These are phyloP conservation scores for Laterallus jamaicensis DNA, from an alignment of 2,113 vertebrate species.

Conservation along the genomic window DNA sequence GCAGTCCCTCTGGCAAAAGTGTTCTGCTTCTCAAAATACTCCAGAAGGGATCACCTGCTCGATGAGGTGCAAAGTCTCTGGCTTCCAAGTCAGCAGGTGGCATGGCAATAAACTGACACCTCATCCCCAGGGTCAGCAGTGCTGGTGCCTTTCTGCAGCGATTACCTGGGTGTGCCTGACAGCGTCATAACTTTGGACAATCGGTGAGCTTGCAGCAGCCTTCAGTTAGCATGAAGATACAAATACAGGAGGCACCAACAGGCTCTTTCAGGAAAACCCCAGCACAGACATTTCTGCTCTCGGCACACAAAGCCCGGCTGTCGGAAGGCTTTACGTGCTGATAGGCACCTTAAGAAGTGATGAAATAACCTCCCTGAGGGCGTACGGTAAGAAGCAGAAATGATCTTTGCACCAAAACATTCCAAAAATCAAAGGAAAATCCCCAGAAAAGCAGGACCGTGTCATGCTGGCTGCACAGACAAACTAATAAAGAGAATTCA, in stretches of 20 bases:
- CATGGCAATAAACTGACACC: background rate
- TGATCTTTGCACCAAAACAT: background rate
- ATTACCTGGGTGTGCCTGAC: background rate
- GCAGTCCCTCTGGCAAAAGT: background rate
- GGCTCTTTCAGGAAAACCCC: background rate
- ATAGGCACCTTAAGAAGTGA: background rate
- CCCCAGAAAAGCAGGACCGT: background rate
- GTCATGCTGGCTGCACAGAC: background rate
- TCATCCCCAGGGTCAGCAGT: background rate
- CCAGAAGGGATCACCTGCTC: background rate
- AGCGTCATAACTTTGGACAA: background rate
- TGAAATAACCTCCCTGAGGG: background rate
- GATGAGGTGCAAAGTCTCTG: background rate
- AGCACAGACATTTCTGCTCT: background rate
- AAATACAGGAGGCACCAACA: constrained; percentile 6
- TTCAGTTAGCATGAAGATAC: background rate
- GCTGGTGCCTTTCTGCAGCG: background rate
- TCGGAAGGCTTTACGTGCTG: background rate
- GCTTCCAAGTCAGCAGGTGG: background rate
- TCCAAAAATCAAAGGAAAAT: background rate
- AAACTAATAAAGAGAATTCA: background rate
- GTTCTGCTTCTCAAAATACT: background rate
- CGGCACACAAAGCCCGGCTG: background rate
- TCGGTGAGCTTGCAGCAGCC: background rate
- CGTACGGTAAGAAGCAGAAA: background rate